Conservation (phyloP, 2,888 invertebrate species). For the Hyles lineata region DNA sequence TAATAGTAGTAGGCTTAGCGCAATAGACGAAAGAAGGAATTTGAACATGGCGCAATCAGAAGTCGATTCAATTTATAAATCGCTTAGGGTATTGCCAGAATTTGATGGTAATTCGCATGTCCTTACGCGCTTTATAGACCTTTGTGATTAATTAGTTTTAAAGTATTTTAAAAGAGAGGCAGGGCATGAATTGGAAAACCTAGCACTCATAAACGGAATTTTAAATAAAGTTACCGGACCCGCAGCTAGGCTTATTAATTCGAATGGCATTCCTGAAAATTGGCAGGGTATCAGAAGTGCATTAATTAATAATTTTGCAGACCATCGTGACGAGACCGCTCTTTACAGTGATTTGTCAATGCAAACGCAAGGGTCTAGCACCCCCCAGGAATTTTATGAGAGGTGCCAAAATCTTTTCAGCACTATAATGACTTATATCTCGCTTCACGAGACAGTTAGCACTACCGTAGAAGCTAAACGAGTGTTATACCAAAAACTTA, state of each 20-base stretch:
- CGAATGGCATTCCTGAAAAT: conserved; percentile 42
- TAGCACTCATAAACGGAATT: conserved; percentile 38
- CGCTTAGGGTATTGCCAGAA: conserved; percentile 9
- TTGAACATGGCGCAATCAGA: conserved; percentile 1
- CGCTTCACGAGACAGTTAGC: conserved; percentile 38
- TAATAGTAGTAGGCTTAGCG: not conserved
- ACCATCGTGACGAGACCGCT: conserved; percentile 43
- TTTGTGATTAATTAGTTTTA: conserved; percentile 42
- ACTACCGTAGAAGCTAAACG: conserved; percentile 40
- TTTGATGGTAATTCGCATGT: conserved; percentile 37
- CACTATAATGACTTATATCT: conserved; percentile 43
- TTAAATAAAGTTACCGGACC: conserved; percentile 41
- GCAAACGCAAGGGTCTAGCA: conserved; percentile 35
- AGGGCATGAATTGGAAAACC: conserved; percentile 30
- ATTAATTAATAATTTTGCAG: conserved; percentile 43
- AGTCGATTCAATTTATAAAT: conserved; percentile 13
- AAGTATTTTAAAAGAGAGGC: conserved; percentile 10
- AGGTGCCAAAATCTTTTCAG: conserved; percentile 42
- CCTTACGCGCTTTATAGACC: conserved; percentile 28
- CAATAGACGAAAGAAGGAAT: not conserved
- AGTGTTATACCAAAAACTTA: conserved; percentile 40
- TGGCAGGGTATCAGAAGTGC: conserved; percentile 41
- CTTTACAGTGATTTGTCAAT: conserved; percentile 42
- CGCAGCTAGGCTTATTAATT: conserved; percentile 42
- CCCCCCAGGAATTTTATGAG: conserved; percentile 44